Base-by-base conservation (phyloP, 2,797 vertebrate species). In the Sternotherus odoratus region DNA sequence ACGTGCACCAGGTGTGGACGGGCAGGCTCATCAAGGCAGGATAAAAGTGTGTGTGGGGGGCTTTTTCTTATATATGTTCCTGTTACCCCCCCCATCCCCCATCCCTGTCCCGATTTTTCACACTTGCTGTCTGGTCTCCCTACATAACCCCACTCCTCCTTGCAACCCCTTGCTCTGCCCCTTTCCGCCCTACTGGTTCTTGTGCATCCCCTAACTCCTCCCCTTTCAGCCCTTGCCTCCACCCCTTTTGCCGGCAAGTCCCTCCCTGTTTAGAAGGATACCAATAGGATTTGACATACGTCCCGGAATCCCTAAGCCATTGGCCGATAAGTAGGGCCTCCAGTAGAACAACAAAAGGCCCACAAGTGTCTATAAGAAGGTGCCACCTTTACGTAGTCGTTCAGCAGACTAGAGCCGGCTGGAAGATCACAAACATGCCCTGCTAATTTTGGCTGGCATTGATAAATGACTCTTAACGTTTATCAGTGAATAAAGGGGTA, bases 401-500 rank as follows among this genome's bases (percentile, higher is more conserved):
- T 82, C 66, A 2, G 11, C 6, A 3, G 46, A 33, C 19, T 48
- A 15, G 53, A 83, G 5, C 0, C 0, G 13, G 69, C 54, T 74
- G 63, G 23, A 4, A 56, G 26, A 0, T 43, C 3, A 83, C 57
- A 51, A 28, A 82, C 83, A 81, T 74, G 50, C 82, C 89, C 94
- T 96, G 66, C 23, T 1, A 2, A 54, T 83, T 49, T 3, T 1
- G 84, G 60, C 94, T 33, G 3, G 50, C 28, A n/a, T n/a, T n/a
- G n/a, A n/a, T 48, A 87, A n/a, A 74, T 12, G 4, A 79, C 91
- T 90, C 93, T 91, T 84, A 4, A 83, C 3, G 0, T 91, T 86
- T 0, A 13, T 92, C 89, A 91, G 91, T 91, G 92, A 95, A 86
- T 87, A 1, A 4, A 94, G 90, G 87, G 85, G 91, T 91, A 93